A percentile compares a stretch with the other conserved stretches of the same genome.
phyloP scores from a whole-genome alignment of 2,797 vertebrate species.

The Tragelaphus eurycerus region DNA sequence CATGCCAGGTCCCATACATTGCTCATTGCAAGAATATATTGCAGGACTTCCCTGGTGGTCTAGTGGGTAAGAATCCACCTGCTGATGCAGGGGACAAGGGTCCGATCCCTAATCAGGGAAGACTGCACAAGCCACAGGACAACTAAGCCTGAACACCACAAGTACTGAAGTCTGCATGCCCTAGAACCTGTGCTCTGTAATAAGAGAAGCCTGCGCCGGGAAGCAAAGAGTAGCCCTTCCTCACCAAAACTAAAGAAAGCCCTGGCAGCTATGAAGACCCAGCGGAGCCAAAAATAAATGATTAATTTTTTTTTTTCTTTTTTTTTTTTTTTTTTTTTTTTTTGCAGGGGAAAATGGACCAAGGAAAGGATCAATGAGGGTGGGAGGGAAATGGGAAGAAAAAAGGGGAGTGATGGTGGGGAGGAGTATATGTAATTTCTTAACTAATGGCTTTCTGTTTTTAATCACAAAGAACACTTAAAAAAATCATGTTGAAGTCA shows the following conservation, averaged over 20 bases:
- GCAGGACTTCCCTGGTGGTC: not conserved
- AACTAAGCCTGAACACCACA: not conserved
- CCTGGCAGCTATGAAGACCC: not conserved
- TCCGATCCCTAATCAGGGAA: not conserved
- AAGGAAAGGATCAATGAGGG: too few relatives aligned
- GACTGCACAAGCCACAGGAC: not conserved
- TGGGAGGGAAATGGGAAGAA: too few relatives aligned
- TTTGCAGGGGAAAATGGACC: too few relatives aligned
- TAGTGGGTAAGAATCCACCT: not conserved
- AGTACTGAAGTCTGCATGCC: not conserved
- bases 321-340: too few relatives aligned
- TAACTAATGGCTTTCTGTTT: too few relatives aligned
- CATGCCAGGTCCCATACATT: not conserved
- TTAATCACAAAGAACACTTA: too few relatives aligned
- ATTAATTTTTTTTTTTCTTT: not conserved
- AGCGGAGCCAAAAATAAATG: not conserved
- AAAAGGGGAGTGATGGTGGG: too few relatives aligned
- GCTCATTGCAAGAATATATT: not conserved
- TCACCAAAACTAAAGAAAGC: not conserved
- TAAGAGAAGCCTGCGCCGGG: accelerated
- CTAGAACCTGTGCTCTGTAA: not conserved
- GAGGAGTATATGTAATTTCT: too few relatives aligned
- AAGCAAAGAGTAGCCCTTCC: not conserved
- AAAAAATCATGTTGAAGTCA: too few relatives aligned
- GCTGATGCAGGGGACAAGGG: not conserved